Percentiles rank a stretch among this genome's conserved stretches.
These are phyloP conservation scores for Pristionchus entomophagus DNA, from an alignment of 2,888 invertebrate genomes.

Conservation along the genomic window DNA sequence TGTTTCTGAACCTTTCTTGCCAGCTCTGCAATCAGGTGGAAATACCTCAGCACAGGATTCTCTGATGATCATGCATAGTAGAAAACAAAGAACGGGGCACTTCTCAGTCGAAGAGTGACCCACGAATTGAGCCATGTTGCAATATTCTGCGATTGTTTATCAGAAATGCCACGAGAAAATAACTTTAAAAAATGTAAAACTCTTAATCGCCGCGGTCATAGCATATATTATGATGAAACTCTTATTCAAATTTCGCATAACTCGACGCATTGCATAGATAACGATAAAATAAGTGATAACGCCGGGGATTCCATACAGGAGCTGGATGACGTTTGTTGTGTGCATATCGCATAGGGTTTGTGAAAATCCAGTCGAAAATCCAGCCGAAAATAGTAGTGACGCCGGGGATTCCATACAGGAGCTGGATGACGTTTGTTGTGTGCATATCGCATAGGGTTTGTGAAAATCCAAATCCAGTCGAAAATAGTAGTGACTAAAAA, in stretches of 20 bases:
- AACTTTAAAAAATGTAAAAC: background rate
- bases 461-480: too few species aligned
- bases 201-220: background rate
- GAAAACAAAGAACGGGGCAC: background rate
- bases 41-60: background rate
- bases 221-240: slow-evolving; percentile 1
- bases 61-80: background rate
- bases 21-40: background rate
- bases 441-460: too few species aligned
- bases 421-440: background rate
- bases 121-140: background rate
- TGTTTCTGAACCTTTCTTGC: background rate
- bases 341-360: too few species aligned
- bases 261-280: background rate
- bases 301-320: background rate
- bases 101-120: background rate
- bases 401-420: background rate
- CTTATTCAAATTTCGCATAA: background rate
- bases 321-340: background rate
- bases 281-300: background rate
- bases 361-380: too few species aligned
- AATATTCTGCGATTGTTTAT: background rate
- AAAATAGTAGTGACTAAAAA: too few species aligned
- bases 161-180: too few species aligned
- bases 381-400: too few species aligned